These are phyloP conservation scores for Cephalopterus ornatus DNA, from an alignment of 2,113 vertebrate species.

Conservation along the genomic window DNA sequence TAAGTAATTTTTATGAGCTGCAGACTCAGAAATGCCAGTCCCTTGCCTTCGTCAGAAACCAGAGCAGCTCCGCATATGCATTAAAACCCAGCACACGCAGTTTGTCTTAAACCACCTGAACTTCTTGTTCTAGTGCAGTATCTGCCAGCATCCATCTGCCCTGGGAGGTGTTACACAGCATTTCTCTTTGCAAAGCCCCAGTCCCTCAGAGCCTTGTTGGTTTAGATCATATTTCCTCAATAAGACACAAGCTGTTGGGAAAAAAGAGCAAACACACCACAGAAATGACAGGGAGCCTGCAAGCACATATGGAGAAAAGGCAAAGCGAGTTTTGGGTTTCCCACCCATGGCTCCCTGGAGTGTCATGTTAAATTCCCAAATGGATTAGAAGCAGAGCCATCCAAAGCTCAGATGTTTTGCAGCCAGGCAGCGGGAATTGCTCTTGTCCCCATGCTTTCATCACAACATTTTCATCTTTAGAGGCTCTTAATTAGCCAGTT, in stretches of 20 bases:
- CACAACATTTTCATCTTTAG: not conserved
- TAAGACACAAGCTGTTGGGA: not conserved
- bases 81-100: not conserved
- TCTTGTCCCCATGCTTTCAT: not conserved
- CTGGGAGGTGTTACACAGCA: not conserved
- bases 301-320: not conserved
- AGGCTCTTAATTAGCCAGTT: not conserved
- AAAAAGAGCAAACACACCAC: not conserved
- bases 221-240: not conserved
- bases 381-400: not conserved
- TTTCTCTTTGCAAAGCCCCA: not conserved
- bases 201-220: not conserved
- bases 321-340: not conserved
- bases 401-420: not conserved
- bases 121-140: not conserved
- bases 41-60: not conserved
- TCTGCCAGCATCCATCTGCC: not conserved
- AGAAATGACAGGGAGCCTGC: not conserved
- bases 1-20: not conserved
- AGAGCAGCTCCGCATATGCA: not conserved
- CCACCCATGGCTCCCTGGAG: not conserved
- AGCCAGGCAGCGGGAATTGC: not conserved
- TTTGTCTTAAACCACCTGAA: not conserved
- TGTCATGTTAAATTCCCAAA: not conserved
- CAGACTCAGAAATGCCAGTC: not conserved